Base-by-base conservation (phyloP, 1,140 invertebrate genomes). In the Saccostrea cuccullata region DNA sequence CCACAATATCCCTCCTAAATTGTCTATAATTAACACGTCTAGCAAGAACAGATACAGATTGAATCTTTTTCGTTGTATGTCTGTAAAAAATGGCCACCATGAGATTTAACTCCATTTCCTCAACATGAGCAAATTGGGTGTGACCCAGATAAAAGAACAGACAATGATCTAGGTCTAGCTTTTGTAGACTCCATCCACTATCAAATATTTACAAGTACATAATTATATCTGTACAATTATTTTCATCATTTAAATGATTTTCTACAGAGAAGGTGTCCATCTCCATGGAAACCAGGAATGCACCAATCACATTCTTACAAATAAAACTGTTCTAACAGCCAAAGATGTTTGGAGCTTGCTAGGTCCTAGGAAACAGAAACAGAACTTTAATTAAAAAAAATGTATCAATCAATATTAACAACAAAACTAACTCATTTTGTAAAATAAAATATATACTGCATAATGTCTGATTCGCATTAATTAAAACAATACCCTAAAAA, bases 271-370 rank as follows among this genome's bases (percentile, higher is more conserved):
- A 30, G 15, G 70, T 77, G 70, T 77, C 26, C 15, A 30, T 77
- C 70, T 77, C 70, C 70, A 15, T 30, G 70, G 70, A 77, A 26
- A 77, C 70, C 70, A 77, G 70, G 70, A 77, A 77, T 30, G 70
- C 26, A 77, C 70, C 70, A 77, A 77, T 30, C 70, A 77, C 70
- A 77, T 30, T 77, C 70, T 77, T 77, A 36, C 70, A 77, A 73
- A 77, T 77, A 77, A 77, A 77, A 77, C 70, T 36, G 70, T 77
- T 26, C 70, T 77, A 77, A 77, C 70, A 77, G 70, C 70, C 70
- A 36, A 36, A 77, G 70, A 77, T 77, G 70, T 77, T 77, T 30
- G 30, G 70, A 77, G 70, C 70, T 77, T 77, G 70, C 70, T 77
- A 77, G 70, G 26, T 30, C 70, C 70, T 77, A 26, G 13, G 36